Evolutionary conservation across 1,140 invertebrate genomes (phyloP).

Genomic region (Oedothorax gibbosus): DNA sequence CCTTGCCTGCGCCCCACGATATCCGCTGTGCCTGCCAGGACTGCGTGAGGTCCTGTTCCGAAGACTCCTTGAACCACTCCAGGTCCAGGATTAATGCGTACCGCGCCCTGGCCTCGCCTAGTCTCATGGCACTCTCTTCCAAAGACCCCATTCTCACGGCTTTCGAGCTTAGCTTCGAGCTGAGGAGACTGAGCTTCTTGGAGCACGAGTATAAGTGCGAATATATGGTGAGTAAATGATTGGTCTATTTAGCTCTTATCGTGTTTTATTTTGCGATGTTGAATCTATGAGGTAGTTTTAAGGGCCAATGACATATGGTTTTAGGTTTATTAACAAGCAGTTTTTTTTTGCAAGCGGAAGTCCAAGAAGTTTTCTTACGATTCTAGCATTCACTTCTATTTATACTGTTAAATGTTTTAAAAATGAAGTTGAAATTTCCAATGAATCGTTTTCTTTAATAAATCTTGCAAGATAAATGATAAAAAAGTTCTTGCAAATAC

Average conservation of each 20-base stretch:
- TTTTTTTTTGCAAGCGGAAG: no score
- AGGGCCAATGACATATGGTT: no score
- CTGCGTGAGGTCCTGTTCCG: constrained; percentile 84
- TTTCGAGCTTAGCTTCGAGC: constrained; percentile 96
- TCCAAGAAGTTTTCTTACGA: no score
- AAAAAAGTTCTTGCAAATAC: no score
- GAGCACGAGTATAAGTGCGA: constrained; percentile 95
- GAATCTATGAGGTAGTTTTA: no score
- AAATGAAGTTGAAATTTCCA: no score
- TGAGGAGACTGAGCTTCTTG: constrained; percentile 90
- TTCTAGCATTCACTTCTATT: no score
- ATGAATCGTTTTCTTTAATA: no score
- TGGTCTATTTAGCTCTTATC: not conserved
- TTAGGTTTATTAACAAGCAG: no score
- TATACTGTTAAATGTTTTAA: no score
- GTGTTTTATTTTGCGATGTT: no score
- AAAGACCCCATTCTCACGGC: constrained; percentile 98
- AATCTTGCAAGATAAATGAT: no score
- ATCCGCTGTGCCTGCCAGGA: constrained; percentile 90
- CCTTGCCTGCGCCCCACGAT: constrained; percentile 90
- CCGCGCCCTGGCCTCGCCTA: constrained; percentile 90
- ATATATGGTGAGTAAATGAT: constrained; percentile 69
- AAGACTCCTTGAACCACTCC: constrained; percentile 90
- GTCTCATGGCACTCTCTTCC: constrained; percentile 91
- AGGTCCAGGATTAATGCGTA: constrained; percentile 93